These are phyloP conservation scores for Drosophila engyochracea DNA, from an alignment of 2,888 invertebrate species.

Conservation along the genomic window DNA sequence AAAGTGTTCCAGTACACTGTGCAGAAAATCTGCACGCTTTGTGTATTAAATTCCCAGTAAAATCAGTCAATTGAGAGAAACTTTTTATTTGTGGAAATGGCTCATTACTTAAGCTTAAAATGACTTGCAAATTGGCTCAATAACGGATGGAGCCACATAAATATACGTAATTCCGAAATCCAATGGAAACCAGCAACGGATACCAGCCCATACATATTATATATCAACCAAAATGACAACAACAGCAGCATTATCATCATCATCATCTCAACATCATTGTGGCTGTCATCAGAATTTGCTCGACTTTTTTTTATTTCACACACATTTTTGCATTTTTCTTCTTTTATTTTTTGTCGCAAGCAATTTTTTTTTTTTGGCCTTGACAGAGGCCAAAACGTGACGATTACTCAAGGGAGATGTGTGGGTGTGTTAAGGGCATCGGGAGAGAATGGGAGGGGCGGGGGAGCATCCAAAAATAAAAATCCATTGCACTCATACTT, in stretches of 20 bases:
- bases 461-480: slow-evolving; percentile 17
- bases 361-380: slow-evolving; percentile 49
- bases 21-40: not conserved
- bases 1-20: not conserved
- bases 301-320: slow-evolving; percentile 20
- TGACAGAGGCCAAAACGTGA: slow-evolving; percentile 64
- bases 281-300: slow-evolving; percentile 41
- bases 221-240: slow-evolving; percentile 48
- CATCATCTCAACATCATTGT: slow-evolving; percentile 41
- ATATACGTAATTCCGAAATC: slow-evolving; percentile 12
- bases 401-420: slow-evolving; percentile 37
- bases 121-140: slow-evolving; percentile 49
- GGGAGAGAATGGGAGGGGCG: no score
- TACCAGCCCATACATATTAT: slow-evolving; percentile 13
- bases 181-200: not conserved
- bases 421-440: slow-evolving; percentile 5
- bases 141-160: slow-evolving; percentile 50
- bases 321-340: slow-evolving; percentile 27
- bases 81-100: slow-evolving; percentile 31
- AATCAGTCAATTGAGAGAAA: slow-evolving; percentile 16
- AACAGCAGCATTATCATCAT: slow-evolving; percentile 33
- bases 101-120: slow-evolving; percentile 25
- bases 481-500: slow-evolving; percentile 31
- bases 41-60: not conserved
- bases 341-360: slow-evolving; percentile 8